phyloP scores from a whole-genome alignment of 1,140 invertebrate genomes.

The Trichonephila inaurata region DNA sequence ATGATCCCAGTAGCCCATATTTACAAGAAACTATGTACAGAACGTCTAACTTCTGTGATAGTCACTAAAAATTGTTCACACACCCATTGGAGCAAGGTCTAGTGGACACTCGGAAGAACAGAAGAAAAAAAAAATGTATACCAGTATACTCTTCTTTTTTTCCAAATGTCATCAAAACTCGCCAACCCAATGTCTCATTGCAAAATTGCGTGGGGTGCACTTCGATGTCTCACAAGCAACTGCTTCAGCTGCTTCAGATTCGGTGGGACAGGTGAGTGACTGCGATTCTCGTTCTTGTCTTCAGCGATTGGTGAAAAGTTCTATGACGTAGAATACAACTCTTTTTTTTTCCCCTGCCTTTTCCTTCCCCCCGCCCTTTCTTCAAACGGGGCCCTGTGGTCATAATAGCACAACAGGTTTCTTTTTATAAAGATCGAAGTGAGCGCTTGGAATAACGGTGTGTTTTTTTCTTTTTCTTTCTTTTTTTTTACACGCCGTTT shows the following conservation, averaged over 20 bases:
- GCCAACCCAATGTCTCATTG: slow-evolving; percentile 49
- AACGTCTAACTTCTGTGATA: slow-evolving; percentile 37
- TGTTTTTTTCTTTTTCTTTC: slow-evolving; percentile 13
- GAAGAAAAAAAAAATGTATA: background rate
- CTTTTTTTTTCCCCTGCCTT: background rate
- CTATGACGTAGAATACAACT: slow-evolving; percentile 57
- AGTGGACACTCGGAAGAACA: background rate
- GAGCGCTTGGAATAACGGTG: slow-evolving; percentile 68
- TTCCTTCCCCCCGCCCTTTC: background rate
- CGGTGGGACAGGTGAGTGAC: slow-evolving; percentile 66
- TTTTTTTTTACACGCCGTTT: background rate
- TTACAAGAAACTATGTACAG: slow-evolving; percentile 66
- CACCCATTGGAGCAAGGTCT: slow-evolving; percentile 56
- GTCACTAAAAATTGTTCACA: slow-evolving; percentile 47
- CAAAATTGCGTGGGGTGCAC: slow-evolving; percentile 24
- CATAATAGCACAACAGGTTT: slow-evolving; percentile 66
- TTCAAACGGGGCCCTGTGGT: slow-evolving; percentile 50
- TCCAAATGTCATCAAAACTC: slow-evolving; percentile 13
- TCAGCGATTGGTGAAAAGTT: slow-evolving; percentile 50
- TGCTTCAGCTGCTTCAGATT: background rate
- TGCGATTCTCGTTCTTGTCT: slow-evolving; percentile 29
- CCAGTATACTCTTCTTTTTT: slow-evolving; percentile 42
- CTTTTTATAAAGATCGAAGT: slow-evolving; percentile 43
- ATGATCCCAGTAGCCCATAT: slow-evolving; percentile 48
- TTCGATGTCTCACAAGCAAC: slow-evolving; percentile 34